Percentiles rank a stretch among this genome's conserved stretches.
These are phyloP conservation scores for Anarsia innoxiella DNA, from an alignment of 2,888 invertebrate genomes.

Conservation along the genomic window DNA sequence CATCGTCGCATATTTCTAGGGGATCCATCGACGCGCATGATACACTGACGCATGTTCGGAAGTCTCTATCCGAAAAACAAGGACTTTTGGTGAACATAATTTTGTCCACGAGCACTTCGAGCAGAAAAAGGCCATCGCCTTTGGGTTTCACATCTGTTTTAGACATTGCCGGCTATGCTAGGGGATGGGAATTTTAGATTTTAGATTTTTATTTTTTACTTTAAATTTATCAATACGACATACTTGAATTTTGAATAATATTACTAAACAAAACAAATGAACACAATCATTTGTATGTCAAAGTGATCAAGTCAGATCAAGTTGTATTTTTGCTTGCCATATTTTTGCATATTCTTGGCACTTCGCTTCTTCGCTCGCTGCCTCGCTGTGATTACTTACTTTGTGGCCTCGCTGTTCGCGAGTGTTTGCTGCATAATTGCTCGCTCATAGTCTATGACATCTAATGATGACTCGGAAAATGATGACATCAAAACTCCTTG, in stretches of 20 bases:
- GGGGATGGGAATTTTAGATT: constrained; percentile 49
- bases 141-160: no score
- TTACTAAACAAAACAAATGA: neutral
- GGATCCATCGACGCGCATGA: constrained; percentile 75
- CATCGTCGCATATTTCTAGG: constrained; percentile 78
- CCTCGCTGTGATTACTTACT: no score
- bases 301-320: no score
- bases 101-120: constrained; percentile 78
- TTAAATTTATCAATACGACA: neutral
- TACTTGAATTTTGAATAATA: constrained; percentile 3
- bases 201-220: constrained; percentile 1
- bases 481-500: no score
- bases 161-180: constrained; percentile 32
- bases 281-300: no score
- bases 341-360: no score
- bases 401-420: no score
- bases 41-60: constrained; percentile 77
- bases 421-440: no score
- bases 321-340: no score
- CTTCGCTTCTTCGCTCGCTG: neutral
- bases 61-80: constrained; percentile 59
- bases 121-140: constrained; percentile 76
- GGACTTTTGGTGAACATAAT: constrained; percentile 54
- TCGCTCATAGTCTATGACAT: no score
- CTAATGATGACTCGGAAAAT: no score